Base-by-base conservation (phyloP, 2,113 vertebrate genomes). In the Microcebus lehilahytsara region DNA sequence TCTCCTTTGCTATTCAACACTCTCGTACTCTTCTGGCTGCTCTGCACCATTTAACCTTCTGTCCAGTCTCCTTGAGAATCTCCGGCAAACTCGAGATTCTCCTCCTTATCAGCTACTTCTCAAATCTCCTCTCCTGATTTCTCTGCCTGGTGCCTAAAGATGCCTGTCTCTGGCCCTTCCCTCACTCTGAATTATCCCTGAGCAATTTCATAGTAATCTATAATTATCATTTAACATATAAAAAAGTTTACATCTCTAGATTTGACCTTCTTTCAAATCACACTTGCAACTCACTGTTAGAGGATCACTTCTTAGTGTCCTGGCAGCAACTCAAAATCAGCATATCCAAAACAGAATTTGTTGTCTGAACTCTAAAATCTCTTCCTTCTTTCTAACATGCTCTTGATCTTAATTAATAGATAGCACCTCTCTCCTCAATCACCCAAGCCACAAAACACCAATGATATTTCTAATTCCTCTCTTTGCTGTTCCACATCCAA, bases 171-270 rank as follows among this genome's bases (percentile, higher is more conserved):
- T 92, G 27, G 17, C 51, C 83, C 49, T 86, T 86, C 42, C 66
- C 20, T 92, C 75, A 60, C 37, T 62, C 69, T 91, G 23, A 86
- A 91, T 78, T 69, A 34, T 67, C 89, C 66, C 69, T 60, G 64
- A 85, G 69, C 32, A 89, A 96, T 71, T 92, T 78, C 92, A 94
- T 9, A 58, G 46, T 87, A n/a, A 89, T 71, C 60, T 72, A 34
- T 13, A 92, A 42, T 34, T 86, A 91, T 25, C 67, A 67, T 56
- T 56, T 62, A 88, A 67, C 22, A 78, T 10, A 69, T 10, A 27
- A 67, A 78, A 91, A 89, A 66, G 23, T 40, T 85, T 34, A 60
- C 30, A 77, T 30, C 34, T 91, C 58, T 77, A 90, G 51, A 92
- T 14, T 4, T 81, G 32, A 91, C 62, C 17, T 87, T 80, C 58